These are phyloP conservation scores for Ametastegia equiseti DNA, from an alignment of 2,888 invertebrate species.

Conservation along the genomic window DNA sequence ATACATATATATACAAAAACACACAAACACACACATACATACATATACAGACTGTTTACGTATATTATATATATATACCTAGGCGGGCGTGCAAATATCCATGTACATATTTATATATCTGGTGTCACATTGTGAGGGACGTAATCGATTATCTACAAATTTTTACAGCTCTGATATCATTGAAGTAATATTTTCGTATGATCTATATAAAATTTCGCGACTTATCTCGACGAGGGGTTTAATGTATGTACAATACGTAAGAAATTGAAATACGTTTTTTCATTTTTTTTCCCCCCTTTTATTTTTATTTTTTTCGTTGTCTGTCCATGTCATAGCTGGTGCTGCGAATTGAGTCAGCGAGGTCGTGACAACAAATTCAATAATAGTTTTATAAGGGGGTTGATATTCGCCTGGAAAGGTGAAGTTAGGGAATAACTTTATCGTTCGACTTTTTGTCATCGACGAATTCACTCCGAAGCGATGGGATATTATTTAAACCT, in stretches of 20 bases:
- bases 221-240: not conserved
- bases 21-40: not conserved
- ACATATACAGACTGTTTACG: conserved; percentile 44
- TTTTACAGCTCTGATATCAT: not conserved
- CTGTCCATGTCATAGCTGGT: not conserved
- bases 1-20: not conserved
- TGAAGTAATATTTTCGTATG: not conserved
- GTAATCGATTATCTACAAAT: conserved; percentile 3
- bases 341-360: not conserved
- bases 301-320: not conserved
- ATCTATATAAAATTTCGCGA: not conserved
- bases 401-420: not conserved
- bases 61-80: not conserved
- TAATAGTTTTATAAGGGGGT: not conserved
- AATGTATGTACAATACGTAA: not conserved
- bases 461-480: not conserved
- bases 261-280: not conserved
- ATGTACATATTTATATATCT: not conserved
- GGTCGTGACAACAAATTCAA: too few relatives aligned
- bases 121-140: conserved; percentile 15
- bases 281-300: too few relatives aligned
- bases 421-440: not conserved
- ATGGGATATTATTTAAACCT: too few relatives aligned
- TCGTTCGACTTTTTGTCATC: not conserved
- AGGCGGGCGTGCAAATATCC: not conserved